Base-by-base conservation (phyloP, 35 echinoderm and acorn worm genomes). In the Lytechinus pictus region DNA sequence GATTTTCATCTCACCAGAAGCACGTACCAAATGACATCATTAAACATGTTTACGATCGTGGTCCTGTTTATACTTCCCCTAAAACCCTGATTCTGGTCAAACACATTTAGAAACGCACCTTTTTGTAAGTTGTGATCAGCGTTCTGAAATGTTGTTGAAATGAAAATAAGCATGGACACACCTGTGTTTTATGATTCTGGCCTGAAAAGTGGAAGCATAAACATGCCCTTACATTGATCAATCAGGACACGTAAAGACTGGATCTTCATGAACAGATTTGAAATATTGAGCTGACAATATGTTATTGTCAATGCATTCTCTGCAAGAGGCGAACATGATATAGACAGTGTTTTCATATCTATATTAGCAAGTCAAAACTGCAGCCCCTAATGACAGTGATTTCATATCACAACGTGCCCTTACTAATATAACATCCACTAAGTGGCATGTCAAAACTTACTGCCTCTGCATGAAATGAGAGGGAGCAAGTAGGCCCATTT, bases 341-440 rank as follows among this genome's bases (percentile, higher is more conserved):
- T 79, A 79, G 66, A 24, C 66, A 79, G 66, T 79, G 66, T 79
- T 16, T 79, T 79, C 66, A 79, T 79, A 79, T 79, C 66, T 79
- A 16, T 24, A 79, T 79, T 79, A 79, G 66, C 66, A 24, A 79
- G 66, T 27, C 66, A 79, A 79, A 79, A 79, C 12, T 79, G 16
- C 66, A 79, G 66, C 21, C 66, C 66, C 19, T 79, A 79, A 79
- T 79, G 66, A 79, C 66, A 79, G n/a, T 24, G 19, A 79, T 79
- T 79, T 79, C 19, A 79, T 79, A 79, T 79, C 66, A 79, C 66
- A 79, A 79, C 66, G 66, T 79, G 66, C 66, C 19, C 66, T 24
- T 79, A n/a, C 66, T 79, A n/a, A 79, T 79, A 79, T 79, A 14
- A 79, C 66, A 79, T 79, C n/a, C n/a, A 8, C 66, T 79, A 79